Evolutionary conservation across 1,140 invertebrate species (phyloP), one percentile per base, ranked within the genome.

Genomic region (Asobara japonica): DNA sequence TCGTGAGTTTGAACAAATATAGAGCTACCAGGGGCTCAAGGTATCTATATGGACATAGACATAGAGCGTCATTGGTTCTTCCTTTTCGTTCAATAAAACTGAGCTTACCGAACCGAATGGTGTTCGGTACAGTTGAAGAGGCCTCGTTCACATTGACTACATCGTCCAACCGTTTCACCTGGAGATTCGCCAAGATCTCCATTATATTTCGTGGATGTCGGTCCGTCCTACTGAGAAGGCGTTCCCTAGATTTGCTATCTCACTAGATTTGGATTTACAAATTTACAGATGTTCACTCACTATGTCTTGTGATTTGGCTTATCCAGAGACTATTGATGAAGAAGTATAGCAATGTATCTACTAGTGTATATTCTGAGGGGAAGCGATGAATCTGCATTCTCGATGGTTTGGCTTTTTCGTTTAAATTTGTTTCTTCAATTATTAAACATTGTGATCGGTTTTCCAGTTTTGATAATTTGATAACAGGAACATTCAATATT

Each of bases 191-290:
- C 82, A 83, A 81, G 71, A 76, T 65, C 77, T 82, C 79, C 78
- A 83, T 83, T 83, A 79, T 74, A 78, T 79, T 77, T 73, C 76
- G 64, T 77, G 79, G 77, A 81, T 82, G 77, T 79, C 77, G 73
- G 18, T 51, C 64, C 27, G 45, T 69, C 65, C 41, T 70, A 41
- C 38, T 31, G 60, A 5, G 41, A 16, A 16, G 36, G 27, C 41
- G 38, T 45, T 10, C 20, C 13, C 4, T 41, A 65, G 20, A 5
- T 36, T 16, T 7, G 33, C 64, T 75, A 74, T 75, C 77, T 77
- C 72, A 74, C 68, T 36, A 71, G 27, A 48, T 22, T 56, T 56
- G 68, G 75, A 72, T 70, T 74, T 25, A 69, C 71, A 36, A 79
- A 79, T 82, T 82, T 83, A 80, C 77, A 72, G 62, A 72, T 73